These are phyloP conservation scores for Laterallus jamaicensis DNA, from an alignment of 2,113 vertebrate species.

Conservation along the genomic window DNA sequence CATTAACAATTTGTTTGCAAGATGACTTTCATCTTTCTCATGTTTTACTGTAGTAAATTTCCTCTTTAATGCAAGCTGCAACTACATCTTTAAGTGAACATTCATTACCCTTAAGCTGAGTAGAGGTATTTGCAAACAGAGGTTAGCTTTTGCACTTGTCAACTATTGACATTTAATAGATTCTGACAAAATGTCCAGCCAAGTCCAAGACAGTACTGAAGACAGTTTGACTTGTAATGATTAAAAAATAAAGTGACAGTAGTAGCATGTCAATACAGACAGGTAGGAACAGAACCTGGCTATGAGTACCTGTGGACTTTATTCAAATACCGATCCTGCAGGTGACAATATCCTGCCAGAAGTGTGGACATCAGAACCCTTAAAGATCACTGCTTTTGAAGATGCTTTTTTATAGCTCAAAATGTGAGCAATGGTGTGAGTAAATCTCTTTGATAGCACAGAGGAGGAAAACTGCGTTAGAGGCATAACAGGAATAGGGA, in stretches of 20 bases:
- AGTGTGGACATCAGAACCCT: neutral
- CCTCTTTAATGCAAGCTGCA: neutral
- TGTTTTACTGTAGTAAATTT: slow-evolving; percentile 7
- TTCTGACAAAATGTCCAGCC: neutral
- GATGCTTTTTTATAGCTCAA: neutral
- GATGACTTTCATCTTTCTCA: neutral
- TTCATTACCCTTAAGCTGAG: neutral
- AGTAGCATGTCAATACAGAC: neutral
- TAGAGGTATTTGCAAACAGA: neutral
- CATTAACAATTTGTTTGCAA: slow-evolving; percentile 3
- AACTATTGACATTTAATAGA: neutral
- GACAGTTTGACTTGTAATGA: neutral
- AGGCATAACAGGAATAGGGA: neutral
- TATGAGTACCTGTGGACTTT: neutral
- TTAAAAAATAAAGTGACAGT: neutral
- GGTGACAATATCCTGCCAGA: neutral
- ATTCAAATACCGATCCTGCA: neutral
- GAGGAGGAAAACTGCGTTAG: neutral
- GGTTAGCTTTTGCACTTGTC: neutral
- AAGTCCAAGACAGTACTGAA: neutral
- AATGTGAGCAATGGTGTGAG: neutral
- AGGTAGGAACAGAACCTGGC: neutral
- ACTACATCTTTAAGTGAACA: neutral
- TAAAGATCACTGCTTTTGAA: neutral
- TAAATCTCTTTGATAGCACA: neutral